Conservation (phyloP, 2,888 invertebrate species). For the Noctua comes region DNA sequence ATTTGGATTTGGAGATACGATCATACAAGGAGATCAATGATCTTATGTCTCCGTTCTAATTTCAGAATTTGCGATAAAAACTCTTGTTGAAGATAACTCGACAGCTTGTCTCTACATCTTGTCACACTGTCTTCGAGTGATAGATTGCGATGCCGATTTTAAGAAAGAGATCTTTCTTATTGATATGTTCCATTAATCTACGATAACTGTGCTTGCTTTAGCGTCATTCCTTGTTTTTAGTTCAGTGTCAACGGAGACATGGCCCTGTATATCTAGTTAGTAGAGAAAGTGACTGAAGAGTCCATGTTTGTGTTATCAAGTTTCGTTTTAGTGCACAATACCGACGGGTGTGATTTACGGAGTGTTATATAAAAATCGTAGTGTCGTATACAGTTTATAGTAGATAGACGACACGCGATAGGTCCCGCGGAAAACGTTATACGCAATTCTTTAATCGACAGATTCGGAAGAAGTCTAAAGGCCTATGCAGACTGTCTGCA, state of each 20-base stretch:
- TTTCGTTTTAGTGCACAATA: neutral
- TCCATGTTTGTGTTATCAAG: neutral
- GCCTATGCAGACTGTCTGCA: neutral
- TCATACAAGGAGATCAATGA: constrained; percentile 23
- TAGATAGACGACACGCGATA: neutral
- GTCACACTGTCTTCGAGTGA: constrained; percentile 44
- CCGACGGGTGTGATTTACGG: constrained; percentile 4
- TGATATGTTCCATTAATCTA: constrained; percentile 39
- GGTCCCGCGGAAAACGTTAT: no score
- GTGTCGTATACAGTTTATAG: constrained; percentile 6
- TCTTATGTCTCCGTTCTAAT: constrained; percentile 26
- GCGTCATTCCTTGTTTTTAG: constrained; percentile 16
- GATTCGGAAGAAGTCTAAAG: neutral
- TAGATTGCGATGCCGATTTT: constrained; percentile 47
- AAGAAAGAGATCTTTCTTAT: constrained; percentile 33
- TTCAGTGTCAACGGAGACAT: constrained; percentile 43
- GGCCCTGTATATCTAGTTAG: constrained; percentile 58
- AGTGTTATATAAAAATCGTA: neutral
- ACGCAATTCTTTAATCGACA: neutral
- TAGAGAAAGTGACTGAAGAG: constrained; percentile 30
- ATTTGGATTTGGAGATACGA: neutral
- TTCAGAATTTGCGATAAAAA: constrained; percentile 44
- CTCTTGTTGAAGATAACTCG: constrained; percentile 49
- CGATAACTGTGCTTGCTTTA: constrained; percentile 50
- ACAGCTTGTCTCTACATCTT: constrained; percentile 55